Conservation (phyloP, 1,140 invertebrate species). For the Ceratitis capitata region DNA sequence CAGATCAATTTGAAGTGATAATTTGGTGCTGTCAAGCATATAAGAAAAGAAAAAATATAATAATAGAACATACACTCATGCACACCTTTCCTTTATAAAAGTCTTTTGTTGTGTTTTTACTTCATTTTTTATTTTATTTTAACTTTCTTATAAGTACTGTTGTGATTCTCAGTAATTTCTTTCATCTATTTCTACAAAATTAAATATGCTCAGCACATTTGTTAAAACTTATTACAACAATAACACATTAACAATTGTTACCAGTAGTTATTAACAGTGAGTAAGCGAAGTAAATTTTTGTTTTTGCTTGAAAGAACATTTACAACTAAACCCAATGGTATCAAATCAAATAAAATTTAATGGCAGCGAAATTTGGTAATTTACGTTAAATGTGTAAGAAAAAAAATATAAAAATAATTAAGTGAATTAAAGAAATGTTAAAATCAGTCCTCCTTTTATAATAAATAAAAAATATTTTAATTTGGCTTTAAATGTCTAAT, state of each 20-base stretch:
- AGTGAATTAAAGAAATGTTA: too few relatives aligned
- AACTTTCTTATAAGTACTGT: not conserved
- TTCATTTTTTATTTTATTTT: too few relatives aligned
- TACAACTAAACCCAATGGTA: not conserved
- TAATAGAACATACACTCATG: not conserved
- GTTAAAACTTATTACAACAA: conserved; percentile 1
- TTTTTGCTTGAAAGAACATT: not conserved
- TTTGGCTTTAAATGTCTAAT: too few relatives aligned
- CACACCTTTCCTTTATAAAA: not conserved
- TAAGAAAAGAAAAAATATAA: not conserved
- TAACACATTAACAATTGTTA: not conserved
- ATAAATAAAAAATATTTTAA: too few relatives aligned
- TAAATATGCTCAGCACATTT: not conserved
- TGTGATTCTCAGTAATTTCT: not conserved
- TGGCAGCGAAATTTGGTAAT: too few relatives aligned
- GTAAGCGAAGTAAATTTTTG: not conserved
- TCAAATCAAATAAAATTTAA: not conserved
- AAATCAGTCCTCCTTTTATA: too few relatives aligned
- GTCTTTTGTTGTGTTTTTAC: not conserved
- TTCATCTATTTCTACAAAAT: not conserved
- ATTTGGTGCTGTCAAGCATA: not conserved
- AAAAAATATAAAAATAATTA: too few relatives aligned
- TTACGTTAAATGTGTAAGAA: too few relatives aligned
- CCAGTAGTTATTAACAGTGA: not conserved
- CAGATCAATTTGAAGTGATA: conserved; percentile 32